Evolutionary conservation across 2,797 vertebrate genomes (phyloP), one percentile per base, ranked within the genome.

Genomic region (Molothrus ater): DNA sequence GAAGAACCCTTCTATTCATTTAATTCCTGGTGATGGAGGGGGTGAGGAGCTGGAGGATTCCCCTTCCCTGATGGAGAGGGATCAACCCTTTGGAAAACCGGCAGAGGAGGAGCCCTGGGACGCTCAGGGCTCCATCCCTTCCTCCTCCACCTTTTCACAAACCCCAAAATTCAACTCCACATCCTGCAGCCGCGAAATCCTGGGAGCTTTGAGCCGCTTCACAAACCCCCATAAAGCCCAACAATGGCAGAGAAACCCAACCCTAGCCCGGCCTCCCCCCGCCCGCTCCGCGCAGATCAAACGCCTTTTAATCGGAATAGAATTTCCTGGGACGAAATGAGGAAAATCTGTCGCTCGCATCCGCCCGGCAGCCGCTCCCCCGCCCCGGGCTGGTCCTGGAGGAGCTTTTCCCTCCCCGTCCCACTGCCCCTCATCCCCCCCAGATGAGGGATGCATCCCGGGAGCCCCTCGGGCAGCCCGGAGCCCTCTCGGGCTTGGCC

Each of bases 251-350:
- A 74, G 91, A 66, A 92, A 91, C 61, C 78, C 90, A 59, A 73
- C 18, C 81, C 91, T 42, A 5, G 22, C 60, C 83, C 51, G 25
- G 5, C n/a, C 66, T 40, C 76, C 50, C 64, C 34, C 66, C 20
- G 28, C 32, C 63, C 14, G 25, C 47, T 14, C 63, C 80, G 53
- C 2, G 11, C 45, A 96, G 65, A 96, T 97, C 95, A 96, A 97
- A 96, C 34, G 20, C 59, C 40, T 17, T 86, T 82, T 81, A 92
- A 95, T 93, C 91, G 40, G 59, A 91, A 92, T 70, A 88, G 95
- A 95, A 96, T 96, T 97, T 96, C 96, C 95, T 95, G 56, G 80
- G 80, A 75, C 78, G 9, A 96, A 96, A 96, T 95, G 95, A 96
- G 93, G 75, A 97, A 90, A 96, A 93, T 93, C 90, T 96, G 96